A percentile compares a stretch with the other conserved stretches of the same genome.
phyloP scores from a whole-genome alignment of 2,113 vertebrate genomes.

The Clarias batrachus region DNA sequence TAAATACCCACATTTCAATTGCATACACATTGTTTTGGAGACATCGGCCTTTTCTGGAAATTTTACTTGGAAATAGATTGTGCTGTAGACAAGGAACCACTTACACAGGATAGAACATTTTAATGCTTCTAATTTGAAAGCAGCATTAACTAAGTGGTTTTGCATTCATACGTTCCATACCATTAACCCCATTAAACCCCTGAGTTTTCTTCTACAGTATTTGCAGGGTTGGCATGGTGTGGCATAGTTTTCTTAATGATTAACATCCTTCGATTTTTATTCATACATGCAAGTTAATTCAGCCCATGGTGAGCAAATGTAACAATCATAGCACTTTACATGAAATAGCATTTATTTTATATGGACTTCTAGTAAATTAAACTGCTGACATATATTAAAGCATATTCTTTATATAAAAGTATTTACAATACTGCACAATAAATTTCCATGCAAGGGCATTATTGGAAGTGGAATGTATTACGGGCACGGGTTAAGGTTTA shows the following conservation, averaged over 20 bases:
- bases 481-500: background rate
- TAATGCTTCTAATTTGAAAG: background rate
- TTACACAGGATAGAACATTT: background rate
- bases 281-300: background rate
- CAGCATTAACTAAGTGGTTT: background rate
- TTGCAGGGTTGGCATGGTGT: slow-evolving; percentile 18
- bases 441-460: background rate
- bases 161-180: slow-evolving; percentile 1
- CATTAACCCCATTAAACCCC: slow-evolving; percentile 9
- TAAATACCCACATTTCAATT: background rate
- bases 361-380: background rate
- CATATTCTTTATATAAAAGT: background rate
- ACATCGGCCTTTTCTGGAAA: background rate
- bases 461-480: background rate
- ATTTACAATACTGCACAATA: slow-evolving; percentile 10
- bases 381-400: background rate
- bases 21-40: background rate
- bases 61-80: background rate
- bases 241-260: slow-evolving; percentile 19
- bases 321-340: slow-evolving; percentile 15
- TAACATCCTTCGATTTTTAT: slow-evolving; percentile 1
- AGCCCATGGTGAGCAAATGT: background rate
- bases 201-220: slow-evolving; percentile 7
- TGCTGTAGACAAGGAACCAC: background rate
- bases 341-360: background rate